These are phyloP conservation scores for Aphidoletes aphidimyza DNA, from an alignment of 2,888 invertebrate species.

Conservation along the genomic window DNA sequence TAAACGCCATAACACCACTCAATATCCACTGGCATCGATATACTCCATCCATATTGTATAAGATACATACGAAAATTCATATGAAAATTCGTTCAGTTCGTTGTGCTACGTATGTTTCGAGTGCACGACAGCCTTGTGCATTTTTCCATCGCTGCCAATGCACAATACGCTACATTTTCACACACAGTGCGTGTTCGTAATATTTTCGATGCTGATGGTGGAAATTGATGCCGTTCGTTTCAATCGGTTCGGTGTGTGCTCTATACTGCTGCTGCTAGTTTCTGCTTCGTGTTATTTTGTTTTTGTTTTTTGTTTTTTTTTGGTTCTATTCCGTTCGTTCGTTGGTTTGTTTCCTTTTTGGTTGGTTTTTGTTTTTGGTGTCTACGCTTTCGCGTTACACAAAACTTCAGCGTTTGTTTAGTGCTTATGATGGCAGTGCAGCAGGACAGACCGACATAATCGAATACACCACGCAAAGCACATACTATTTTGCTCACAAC, in stretches of 20 bases:
- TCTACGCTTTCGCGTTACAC: slow-evolving; percentile 44
- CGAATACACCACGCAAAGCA: slow-evolving; percentile 40
- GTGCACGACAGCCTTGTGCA: slow-evolving; percentile 1
- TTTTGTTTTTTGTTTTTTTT: not conserved
- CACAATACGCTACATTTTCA: slow-evolving; percentile 50
- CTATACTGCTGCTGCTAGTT: not conserved
- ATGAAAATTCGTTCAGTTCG: not conserved
- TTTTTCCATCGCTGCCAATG: slow-evolving; percentile 45
- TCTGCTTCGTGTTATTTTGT: no score
- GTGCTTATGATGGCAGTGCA: slow-evolving; percentile 53
- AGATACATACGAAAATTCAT: not conserved
- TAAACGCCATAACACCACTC: not conserved
- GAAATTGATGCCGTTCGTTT: slow-evolving; percentile 47
- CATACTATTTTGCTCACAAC: not conserved
- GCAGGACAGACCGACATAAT: slow-evolving; percentile 43
- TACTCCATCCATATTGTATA: not conserved
- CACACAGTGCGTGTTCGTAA: slow-evolving; percentile 41
- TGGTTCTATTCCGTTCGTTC: not conserved
- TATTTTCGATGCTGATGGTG: slow-evolving; percentile 50
- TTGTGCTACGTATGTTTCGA: not conserved
- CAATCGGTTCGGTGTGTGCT: not conserved
- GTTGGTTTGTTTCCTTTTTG: not conserved
- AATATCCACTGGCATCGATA: not conserved
- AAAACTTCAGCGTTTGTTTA: slow-evolving; percentile 52
- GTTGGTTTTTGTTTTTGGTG: not conserved